Evolutionary conservation across 2,113 vertebrate genomes (phyloP), one percentile per base, ranked within the genome.

Genomic region (Reinhardtius hippoglossoides): DNA sequence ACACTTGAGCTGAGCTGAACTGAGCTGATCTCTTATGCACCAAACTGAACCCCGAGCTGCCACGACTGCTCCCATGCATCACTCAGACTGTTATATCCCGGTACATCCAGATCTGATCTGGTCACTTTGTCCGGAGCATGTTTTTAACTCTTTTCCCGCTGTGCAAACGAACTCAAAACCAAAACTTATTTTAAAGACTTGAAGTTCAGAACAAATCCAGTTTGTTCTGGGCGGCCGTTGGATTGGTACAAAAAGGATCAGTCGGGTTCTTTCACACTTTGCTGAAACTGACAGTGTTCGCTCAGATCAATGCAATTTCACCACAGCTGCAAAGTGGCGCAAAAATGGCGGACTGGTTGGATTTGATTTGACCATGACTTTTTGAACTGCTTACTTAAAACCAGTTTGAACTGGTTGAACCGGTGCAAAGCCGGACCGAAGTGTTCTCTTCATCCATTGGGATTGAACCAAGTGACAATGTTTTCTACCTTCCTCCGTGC

Each of bases 401-500:
- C 80, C 89, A 85, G 84, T 86, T 76, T 35, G 5, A 74, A 56
- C 79, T 82, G 88, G 78, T 87, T 14, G 18, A 67, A 82, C 75
- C 56, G 59, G 76, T 72, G 64, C 57, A 1, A 77, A 13, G 78
- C 88, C 78, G 55, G 80, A 74, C 74, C 74, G 78, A 87, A 90
- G 86, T 87, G 83, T 93, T 93, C 78, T 89, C 83, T 64, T 65
- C 74, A 48, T 88, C 81, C 76, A 18, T 70, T 76, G 67, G 88
- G 86, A 89, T 87, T n/a, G 69, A 93, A 89, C 80, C 82, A 88
- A 90, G 89, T 84, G 92, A 90, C 82, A 54, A 84, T 86, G 61
- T 91, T 93, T 93, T 91, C 62, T 93, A 93, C 85, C 84, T 91
- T 87, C 90, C 90, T 92, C 86, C 13, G 92, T 92, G 92, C 92